Percentiles rank a stretch among this genome's conserved stretches.
Evolutionary conservation across 2,113 vertebrate species (phyloP).

Genomic region (Lepus europaeus): DNA sequence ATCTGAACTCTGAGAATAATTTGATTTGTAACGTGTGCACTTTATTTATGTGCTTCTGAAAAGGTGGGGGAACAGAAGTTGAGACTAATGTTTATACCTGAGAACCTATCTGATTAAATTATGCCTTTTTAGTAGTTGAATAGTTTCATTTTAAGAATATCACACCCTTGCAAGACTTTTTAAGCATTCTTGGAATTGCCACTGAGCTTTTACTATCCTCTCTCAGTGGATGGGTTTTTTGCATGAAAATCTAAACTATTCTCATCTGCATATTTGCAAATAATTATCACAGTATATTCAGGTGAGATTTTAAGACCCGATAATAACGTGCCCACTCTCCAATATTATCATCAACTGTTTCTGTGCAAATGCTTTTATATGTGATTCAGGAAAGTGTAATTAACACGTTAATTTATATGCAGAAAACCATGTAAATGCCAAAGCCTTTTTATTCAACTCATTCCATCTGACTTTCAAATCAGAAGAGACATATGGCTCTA

Average conservation of each 20-base stretch:
- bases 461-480: slow-evolving; percentile 75
- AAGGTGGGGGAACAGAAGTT: not conserved
- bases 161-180: not conserved
- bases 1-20: not conserved
- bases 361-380: slow-evolving; percentile 68
- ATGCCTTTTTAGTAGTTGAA: not conserved
- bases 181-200: not conserved
- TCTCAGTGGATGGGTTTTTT: not conserved
- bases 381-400: slow-evolving; percentile 73
- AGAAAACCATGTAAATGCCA: slow-evolving; percentile 80
- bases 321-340: slow-evolving; percentile 26
- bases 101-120: not conserved
- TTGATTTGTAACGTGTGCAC: not conserved
- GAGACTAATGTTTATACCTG: not conserved
- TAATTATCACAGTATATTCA: slow-evolving; percentile 13
- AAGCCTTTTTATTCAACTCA: slow-evolving; percentile 75
- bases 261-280: slow-evolving; percentile 24
- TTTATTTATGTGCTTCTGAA: not conserved
- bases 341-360: slow-evolving; percentile 67
- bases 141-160: not conserved
- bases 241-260: not conserved
- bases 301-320: not conserved
- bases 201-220: not conserved
- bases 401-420: slow-evolving; percentile 80
- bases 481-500: slow-evolving; percentile 65